Conservation (phyloP, 1,140 invertebrate species). For the Meloidogyne exigua region DNA sequence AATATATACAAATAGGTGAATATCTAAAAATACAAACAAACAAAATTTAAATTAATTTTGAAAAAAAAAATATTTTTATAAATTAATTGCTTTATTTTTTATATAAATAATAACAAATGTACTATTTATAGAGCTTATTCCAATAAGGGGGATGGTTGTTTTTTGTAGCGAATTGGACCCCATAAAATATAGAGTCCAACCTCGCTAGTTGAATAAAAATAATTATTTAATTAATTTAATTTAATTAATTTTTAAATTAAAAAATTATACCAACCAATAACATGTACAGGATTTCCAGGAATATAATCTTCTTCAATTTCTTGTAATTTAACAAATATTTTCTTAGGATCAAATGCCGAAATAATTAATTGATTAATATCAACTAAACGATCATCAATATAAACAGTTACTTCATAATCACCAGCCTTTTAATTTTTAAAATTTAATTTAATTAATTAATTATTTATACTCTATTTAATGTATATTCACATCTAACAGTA, state of each 20-base stretch:
- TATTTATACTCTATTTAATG: conserved; percentile 3
- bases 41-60: too few species aligned
- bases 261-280: conserved; percentile 50
- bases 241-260: neutral
- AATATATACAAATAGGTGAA: too few species aligned
- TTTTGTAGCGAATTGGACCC: too few species aligned
- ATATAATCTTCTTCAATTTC: conserved; percentile 45
- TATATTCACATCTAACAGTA: conserved; percentile 40
- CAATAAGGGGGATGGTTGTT: too few species aligned
- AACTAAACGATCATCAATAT: conserved; percentile 84
- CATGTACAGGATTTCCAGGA: conserved; percentile 61
- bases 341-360: conserved; percentile 45
- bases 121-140: too few species aligned
- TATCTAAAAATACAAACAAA: too few species aligned
- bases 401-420: conserved; percentile 78
- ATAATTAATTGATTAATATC: conserved; percentile 71
- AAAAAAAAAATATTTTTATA: too few species aligned
- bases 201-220: too few species aligned
- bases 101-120: too few species aligned
- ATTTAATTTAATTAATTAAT: neutral
- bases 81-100: too few species aligned
- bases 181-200: too few species aligned
- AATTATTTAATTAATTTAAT: too few species aligned
- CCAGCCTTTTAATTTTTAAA: conserved; percentile 77
- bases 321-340: conserved; percentile 40